phyloP scores from a whole-genome alignment of 2,113 vertebrate genomes.

The Ornithorhynchus anatinus region DNA sequence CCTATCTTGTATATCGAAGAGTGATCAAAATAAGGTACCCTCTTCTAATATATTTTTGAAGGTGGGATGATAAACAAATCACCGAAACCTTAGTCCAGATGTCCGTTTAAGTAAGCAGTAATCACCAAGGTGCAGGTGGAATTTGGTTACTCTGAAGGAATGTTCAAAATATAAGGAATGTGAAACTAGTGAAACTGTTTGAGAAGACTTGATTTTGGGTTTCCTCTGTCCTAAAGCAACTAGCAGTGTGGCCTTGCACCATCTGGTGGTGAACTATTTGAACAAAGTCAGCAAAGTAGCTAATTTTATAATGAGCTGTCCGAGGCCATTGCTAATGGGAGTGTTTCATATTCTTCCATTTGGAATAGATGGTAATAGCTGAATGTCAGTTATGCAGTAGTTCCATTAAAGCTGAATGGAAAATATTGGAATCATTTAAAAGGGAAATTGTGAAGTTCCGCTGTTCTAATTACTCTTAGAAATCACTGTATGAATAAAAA shows the following conservation, averaged over 20 bases:
- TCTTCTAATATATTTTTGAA: no score
- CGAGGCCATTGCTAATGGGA: neutral
- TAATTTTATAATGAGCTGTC: neutral
- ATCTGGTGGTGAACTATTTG: constrained; percentile 40
- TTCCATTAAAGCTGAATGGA: neutral
- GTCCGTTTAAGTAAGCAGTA: no score
- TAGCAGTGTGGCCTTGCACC: constrained; percentile 20
- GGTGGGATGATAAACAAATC: no score
- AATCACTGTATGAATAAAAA: neutral
- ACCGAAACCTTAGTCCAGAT: no score
- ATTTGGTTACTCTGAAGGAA: neutral
- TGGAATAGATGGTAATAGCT: neutral
- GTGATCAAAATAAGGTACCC: no score
- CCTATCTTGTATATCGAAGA: no score
- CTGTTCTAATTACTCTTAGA: neutral
- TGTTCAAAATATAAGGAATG: no score
- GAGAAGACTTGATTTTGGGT: neutral
- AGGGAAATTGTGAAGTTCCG: neutral
- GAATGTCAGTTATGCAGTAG: neutral
- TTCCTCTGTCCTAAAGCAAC: rapidly evolving
- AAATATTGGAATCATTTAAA: neutral
- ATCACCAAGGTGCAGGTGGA: neutral
- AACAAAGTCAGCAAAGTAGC: neutral
- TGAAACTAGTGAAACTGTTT: neutral
- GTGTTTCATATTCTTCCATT: neutral